Percentiles rank a stretch among this genome's conserved stretches.
Evolutionary conservation across 2,797 vertebrate genomes (phyloP).

Genomic region (Clarias laeviceps): DNA sequence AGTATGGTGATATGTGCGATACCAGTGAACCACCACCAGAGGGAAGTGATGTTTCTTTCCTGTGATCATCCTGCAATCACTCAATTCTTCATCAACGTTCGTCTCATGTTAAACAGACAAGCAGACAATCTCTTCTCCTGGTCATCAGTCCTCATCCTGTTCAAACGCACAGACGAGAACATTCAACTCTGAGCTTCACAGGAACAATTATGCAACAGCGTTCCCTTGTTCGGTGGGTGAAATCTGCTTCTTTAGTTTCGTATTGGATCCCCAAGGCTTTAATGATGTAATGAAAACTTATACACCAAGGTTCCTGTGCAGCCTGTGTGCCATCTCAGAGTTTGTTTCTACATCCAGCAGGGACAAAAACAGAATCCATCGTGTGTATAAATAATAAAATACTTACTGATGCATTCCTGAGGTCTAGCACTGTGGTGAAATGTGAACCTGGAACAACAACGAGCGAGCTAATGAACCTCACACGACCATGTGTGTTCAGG

Average conservation of each 20-base stretch:
- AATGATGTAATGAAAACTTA: not conserved
- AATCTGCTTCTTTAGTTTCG: not conserved
- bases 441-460: slow-evolving; percentile 11
- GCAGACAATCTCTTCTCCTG: not conserved
- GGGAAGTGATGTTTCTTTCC: slow-evolving; percentile 44
- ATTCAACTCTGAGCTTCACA: not conserved
- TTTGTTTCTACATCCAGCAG: not conserved
- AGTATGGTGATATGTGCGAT: not conserved
- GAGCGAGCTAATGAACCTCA: not conserved
- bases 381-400: slow-evolving; percentile 31
- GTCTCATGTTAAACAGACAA: not conserved
- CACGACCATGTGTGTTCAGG: not conserved
- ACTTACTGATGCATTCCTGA: slow-evolving; percentile 17
- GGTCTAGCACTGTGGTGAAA: slow-evolving; percentile 16
- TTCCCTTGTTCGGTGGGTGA: not conserved
- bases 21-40: slow-evolving; percentile 50
- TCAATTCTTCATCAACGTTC: not conserved
- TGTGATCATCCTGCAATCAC: not conserved
- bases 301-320: not conserved
- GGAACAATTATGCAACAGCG: not conserved
- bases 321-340: not conserved
- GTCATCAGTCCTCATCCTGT: not conserved
- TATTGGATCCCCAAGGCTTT: not conserved
- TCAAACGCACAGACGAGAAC: slow-evolving; percentile 22
- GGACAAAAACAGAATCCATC: slow-evolving; percentile 21